Evolutionary conservation across 64 coral and sea anemone genomes (phyloP).

Genomic region (Astreopora myriophthalma): DNA sequence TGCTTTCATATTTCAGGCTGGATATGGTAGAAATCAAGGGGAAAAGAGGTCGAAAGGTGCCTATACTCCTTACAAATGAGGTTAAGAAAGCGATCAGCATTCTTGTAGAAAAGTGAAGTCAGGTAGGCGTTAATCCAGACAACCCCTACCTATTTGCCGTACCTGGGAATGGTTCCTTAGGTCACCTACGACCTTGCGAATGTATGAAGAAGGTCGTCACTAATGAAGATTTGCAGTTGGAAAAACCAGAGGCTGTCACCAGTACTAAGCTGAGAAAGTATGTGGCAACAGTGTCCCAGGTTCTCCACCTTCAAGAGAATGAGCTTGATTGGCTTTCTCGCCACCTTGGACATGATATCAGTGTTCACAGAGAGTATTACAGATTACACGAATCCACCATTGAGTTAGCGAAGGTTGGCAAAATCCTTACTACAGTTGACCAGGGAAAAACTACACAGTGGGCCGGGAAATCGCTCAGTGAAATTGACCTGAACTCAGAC

Average conservation of each 20-base stretch:
- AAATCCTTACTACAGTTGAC: slow-evolving; percentile 52
- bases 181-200: slow-evolving; percentile 53
- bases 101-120: slow-evolving; percentile 17
- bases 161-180: not conserved
- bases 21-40: slow-evolving; percentile 37
- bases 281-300: slow-evolving; percentile 36
- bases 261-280: slow-evolving; percentile 53
- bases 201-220: slow-evolving; percentile 60
- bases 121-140: slow-evolving; percentile 28
- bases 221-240: slow-evolving; percentile 11
- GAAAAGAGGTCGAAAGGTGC: not conserved
- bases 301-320: slow-evolving; percentile 40
- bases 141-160: not conserved
- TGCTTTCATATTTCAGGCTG: too few species aligned
- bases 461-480: slow-evolving; percentile 50
- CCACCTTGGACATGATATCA: slow-evolving; percentile 48
- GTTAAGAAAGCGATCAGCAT: slow-evolving; percentile 7
- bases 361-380: slow-evolving; percentile 56
- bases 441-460: slow-evolving; percentile 30
- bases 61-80: slow-evolving; percentile 35
- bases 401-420: slow-evolving; percentile 62
- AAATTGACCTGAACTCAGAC: slow-evolving; percentile 46
- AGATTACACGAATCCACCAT: slow-evolving; percentile 65
- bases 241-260: slow-evolving; percentile 63
- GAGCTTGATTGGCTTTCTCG: slow-evolving; percentile 47